Percentiles rank a stretch among this genome's conserved stretches.
Evolutionary conservation across 2,797 vertebrate species (phyloP).

Genomic region (Rhinoraja longicauda): DNA sequence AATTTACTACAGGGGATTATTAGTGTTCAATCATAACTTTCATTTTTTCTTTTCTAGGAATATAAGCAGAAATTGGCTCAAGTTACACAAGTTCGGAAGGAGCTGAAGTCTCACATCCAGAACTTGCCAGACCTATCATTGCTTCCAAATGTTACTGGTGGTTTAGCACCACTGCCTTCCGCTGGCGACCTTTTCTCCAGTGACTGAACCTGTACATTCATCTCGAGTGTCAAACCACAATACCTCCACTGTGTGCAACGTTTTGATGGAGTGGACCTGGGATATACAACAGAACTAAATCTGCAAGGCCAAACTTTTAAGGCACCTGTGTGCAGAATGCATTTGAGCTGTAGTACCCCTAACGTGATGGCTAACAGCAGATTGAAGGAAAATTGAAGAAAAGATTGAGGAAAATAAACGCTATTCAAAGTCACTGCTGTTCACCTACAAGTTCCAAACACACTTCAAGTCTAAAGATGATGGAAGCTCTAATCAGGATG

Average conservation of each 20-base stretch:
- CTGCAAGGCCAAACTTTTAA: constrained; percentile 24
- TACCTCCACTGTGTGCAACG: constrained; percentile 30
- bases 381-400: too few species aligned
- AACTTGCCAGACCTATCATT: constrained; percentile 93
- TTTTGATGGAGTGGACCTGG: constrained; percentile 27
- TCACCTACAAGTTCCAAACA: constrained; percentile 27
- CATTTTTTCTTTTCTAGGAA: constrained; percentile 63
- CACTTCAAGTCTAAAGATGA: neutral
- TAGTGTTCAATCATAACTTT: neutral
- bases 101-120: constrained; percentile 98
- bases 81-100: constrained; percentile 93
- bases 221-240: constrained; percentile 40
- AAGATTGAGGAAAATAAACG: constrained; percentile 25
- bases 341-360: constrained; percentile 25
- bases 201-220: constrained; percentile 64
- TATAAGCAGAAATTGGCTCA: constrained; percentile 96
- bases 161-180: constrained; percentile 89
- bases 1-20: neutral
- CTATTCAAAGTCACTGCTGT: constrained; percentile 34
- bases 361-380: constrained; percentile 17
- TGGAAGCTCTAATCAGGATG: constrained; percentile 21
- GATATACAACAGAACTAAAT: neutral
- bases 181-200: constrained; percentile 97
- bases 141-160: constrained; percentile 90
- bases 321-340: constrained; percentile 22